Evolutionary conservation across 2,797 vertebrate genomes (phyloP).

Genomic region (Lithobates sylvaticus): DNA sequence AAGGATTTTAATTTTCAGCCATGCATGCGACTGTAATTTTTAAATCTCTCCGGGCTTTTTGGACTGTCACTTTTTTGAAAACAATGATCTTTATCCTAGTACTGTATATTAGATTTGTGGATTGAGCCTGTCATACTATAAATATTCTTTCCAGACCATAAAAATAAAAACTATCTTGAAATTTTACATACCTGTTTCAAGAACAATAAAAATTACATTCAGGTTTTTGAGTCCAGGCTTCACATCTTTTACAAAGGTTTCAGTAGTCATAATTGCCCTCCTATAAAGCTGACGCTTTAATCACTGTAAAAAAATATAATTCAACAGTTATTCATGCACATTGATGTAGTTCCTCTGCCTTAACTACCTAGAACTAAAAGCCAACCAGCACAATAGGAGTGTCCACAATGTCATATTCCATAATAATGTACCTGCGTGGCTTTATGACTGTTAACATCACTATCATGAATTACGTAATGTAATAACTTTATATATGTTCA

Average conservation of each 20-base stretch:
- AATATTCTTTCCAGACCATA: neutral
- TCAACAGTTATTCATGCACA: neutral
- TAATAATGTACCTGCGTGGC: neutral
- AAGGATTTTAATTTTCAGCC: neutral
- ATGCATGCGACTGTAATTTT: neutral
- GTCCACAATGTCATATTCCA: neutral
- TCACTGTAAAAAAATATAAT: conserved; percentile 9
- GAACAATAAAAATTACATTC: conserved; percentile 86
- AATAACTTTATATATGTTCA: neutral
- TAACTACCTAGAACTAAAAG: neutral
- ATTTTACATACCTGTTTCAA: conserved; percentile 80
- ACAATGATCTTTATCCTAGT: too few species aligned
- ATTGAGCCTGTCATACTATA: neutral
- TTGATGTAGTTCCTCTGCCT: too few species aligned
- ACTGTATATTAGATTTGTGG: neutral
- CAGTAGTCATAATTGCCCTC: conserved; percentile 77
- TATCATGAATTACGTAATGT: neutral
- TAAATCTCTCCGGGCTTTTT: neutral
- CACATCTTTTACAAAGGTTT: conserved; percentile 86
- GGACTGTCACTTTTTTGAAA: neutral
- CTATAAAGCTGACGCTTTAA: neutral
- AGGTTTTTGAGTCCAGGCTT: conserved; percentile 87
- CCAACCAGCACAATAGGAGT: neutral
- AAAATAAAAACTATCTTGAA: neutral
- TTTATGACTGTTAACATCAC: neutral